Evolutionary conservation across 2,888 invertebrate species (phyloP), one percentile per base, ranked within the genome.

Genomic region (Nowickia ferox): DNA sequence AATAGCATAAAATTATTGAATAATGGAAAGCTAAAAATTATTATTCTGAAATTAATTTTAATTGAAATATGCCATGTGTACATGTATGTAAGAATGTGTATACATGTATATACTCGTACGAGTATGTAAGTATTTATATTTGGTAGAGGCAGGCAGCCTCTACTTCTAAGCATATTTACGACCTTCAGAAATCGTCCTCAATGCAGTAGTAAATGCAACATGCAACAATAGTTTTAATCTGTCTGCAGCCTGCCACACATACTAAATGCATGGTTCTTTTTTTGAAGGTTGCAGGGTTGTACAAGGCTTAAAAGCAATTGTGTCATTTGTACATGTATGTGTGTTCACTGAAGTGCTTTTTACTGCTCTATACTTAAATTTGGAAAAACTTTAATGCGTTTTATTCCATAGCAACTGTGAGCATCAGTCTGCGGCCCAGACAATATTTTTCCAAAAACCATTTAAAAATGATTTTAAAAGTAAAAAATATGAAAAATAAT

Each of bases 201-300:
- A 69, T 74, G 30, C 30, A 74, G 86, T 80, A 81, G 82, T 81
- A 78, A 81, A 78, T 81, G 69, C 75, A 65, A 87, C 75, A 81
- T 71, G 74, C 65, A 82, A 57, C 77, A 79, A 87, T 85, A 84
- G 72, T 86, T 87, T 86, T 84, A 85, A 86, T 87, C 87, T 87
- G 88, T 87, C 87, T 87, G 85, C 82, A 84, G 82, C 71, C 66
- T 66, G 59, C 61, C 71, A 72, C 53, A 44, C 61, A 72, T 57
- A 81, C 53, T 40, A 22, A 80, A 42, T 30, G 30, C 51, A 42
- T 53, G 68, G 2, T n/a, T 53, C 30, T 42, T 11, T 51, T 51
- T 75, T 42, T 63, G 63, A 57, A 57, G 57, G 55, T 55, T 65
- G 13, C 40, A 22, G 51, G 51, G 57, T 19, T 71, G 71, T 53